Conservation (phyloP, 92 coral and sea anemone species). For the Bergia sp. region DNA sequence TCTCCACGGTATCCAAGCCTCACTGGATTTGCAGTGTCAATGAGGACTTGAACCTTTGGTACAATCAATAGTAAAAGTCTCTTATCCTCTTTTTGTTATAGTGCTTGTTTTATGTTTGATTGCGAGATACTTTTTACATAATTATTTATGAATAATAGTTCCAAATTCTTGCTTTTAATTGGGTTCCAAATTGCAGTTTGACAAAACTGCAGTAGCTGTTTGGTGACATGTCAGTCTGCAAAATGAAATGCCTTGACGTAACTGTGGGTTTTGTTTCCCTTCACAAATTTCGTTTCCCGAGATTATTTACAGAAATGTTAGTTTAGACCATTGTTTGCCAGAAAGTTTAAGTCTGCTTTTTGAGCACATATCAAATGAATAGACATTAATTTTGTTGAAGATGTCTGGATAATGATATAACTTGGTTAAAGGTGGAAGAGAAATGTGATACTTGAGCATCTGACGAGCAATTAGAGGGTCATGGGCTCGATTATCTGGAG, state of each 20-base stretch:
- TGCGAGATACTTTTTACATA: not conserved
- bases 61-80: not conserved
- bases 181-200: not conserved
- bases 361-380: no score
- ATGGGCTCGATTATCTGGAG: no score
- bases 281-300: not conserved
- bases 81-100: not conserved
- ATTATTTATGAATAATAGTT: no score
- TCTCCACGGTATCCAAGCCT: conserved; percentile 41
- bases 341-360: no score
- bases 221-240: not conserved
- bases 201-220: not conserved
- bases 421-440: no score
- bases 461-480: no score
- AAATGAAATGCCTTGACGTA: not conserved
- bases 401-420: no score
- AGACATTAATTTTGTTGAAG: no score
- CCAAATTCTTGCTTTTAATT: not conserved
- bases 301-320: no score
- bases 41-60: conserved; percentile 50
- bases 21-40: not conserved
- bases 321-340: no score
- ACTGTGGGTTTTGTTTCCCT: not conserved
- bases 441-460: no score
- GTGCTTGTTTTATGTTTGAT: not conserved